Evolutionary conservation across 2,113 vertebrate genomes (phyloP), one percentile per base, ranked within the genome.

Genomic region (Clupea harengus): DNA sequence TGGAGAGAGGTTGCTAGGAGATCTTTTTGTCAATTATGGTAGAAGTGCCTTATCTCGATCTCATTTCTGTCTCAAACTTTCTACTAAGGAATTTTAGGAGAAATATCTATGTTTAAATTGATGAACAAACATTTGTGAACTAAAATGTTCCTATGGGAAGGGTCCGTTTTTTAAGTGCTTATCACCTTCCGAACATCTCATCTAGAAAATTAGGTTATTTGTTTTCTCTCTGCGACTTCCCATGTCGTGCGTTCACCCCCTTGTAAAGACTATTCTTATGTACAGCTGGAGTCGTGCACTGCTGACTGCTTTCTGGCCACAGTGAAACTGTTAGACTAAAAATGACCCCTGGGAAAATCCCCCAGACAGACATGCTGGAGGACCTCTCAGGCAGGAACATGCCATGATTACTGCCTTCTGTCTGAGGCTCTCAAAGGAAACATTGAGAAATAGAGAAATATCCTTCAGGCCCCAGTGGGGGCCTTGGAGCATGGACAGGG

Each of bases 101-200:
- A 39, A 39, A 39, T 39, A 39, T 39, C 39, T 39, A 2, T 39
- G 39, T 39, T 39, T 39, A 2, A 39, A 39, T 39, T 39, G 2
- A 39, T 39, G 2, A 39, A 39, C 39, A 1, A 39, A 39, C 1
- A 39, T 39, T 39, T 39, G 39, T 39, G 39, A 39, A 39, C 39
- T 2, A 39, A 39, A 39, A 39, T 39, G 39, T 39, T 39, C 39
- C 2, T 39, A 39, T 2, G 39, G 39, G 39, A 39, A 39, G 9
- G 67, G 60, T 85, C 22, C 3, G n/a, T 52, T 52, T 52, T 52
- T 9, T 52, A 10, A 86, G 9, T 20, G 80, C 45, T 60, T 44
- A 84, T 84, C 67, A 54, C 32, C 80, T 54, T 83, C 83, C 32
- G 67, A 85, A 20, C 8, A 5, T 80, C 50, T 45, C 49, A 64